These are phyloP conservation scores for Megastigmus dorsalis DNA, from an alignment of 2,888 invertebrate genomes.

Conservation along the genomic window DNA sequence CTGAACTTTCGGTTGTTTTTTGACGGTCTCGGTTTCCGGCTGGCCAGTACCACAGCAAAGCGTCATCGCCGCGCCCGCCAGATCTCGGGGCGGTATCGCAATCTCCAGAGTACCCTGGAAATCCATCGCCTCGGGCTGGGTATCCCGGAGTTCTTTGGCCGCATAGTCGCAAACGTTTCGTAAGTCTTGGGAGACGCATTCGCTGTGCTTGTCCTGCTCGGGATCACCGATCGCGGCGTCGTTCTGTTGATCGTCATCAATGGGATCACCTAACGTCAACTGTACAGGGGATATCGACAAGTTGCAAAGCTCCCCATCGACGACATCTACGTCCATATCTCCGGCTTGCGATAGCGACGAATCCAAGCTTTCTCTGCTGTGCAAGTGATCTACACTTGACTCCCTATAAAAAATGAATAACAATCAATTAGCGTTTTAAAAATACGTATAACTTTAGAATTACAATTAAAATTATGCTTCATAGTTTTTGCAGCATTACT, in stretches of 20 bases:
- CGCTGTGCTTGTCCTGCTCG: constrained; percentile 56
- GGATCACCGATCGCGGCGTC: constrained; percentile 26
- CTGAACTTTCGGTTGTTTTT: constrained; percentile 71
- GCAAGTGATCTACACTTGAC: constrained; percentile 76
- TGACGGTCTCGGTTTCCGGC: constrained; percentile 61
- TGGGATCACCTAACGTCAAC: constrained; percentile 59
- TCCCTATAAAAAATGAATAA: constrained; percentile 65
- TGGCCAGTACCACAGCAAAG: constrained; percentile 71
- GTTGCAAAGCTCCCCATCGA: constrained; percentile 71
- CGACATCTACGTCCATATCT: constrained; percentile 70
- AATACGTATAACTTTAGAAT: too few species aligned
- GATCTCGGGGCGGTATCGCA: constrained; percentile 63
- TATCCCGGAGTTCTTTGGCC: constrained; percentile 58
- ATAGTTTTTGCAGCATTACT: too few species aligned
- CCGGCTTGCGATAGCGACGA: constrained; percentile 78
- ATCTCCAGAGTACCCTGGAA: constrained; percentile 53
- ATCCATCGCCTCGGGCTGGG: constrained; percentile 51
- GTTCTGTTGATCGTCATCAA: constrained; percentile 29
- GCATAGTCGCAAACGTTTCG: constrained; percentile 57
- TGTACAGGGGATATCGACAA: constrained; percentile 66
- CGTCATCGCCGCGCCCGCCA: constrained; percentile 70
- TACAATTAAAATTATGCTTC: too few species aligned
- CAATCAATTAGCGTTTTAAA: background rate
- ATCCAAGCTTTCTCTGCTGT: constrained; percentile 85
- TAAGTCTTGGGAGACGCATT: constrained; percentile 20